These are phyloP conservation scores for Eublepharis macularius DNA, from an alignment of 2,113 vertebrate genomes.

Conservation along the genomic window DNA sequence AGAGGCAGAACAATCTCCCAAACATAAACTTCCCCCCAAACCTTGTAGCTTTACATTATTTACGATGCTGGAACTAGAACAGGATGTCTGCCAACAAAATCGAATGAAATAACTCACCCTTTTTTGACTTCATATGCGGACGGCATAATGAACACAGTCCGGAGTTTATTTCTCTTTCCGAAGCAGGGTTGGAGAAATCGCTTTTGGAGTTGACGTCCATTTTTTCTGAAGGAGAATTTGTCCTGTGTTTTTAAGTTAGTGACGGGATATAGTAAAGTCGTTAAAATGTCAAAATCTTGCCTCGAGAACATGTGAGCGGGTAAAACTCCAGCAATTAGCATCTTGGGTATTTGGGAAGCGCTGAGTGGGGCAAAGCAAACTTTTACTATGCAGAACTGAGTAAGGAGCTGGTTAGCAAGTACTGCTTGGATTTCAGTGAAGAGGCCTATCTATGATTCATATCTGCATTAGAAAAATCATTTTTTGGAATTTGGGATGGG, in stretches of 20 bases:
- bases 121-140: background rate
- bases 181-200: background rate
- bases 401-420: background rate
- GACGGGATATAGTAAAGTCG: constrained; percentile 55
- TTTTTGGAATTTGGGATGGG: too few relatives aligned
- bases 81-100: constrained; percentile 22
- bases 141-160: constrained; percentile 6
- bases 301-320: constrained; percentile 40
- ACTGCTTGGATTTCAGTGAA: background rate
- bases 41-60: constrained; percentile 2
- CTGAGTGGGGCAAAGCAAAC: background rate
- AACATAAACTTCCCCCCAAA: constrained; percentile 21
- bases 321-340: constrained; percentile 36
- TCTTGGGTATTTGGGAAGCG: constrained; percentile 29
- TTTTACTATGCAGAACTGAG: background rate
- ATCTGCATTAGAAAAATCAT: background rate
- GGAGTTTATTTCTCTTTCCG: constrained; percentile 3
- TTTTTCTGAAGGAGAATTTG: constrained; percentile 24
- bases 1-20: background rate
- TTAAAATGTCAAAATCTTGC: constrained; percentile 51
- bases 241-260: constrained; percentile 57
- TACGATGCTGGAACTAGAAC: background rate
- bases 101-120: background rate
- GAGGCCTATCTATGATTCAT: background rate
- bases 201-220: constrained; percentile 29